Percentiles rank a stretch among this genome's conserved stretches.
Evolutionary conservation across 2,797 vertebrate species (phyloP).

Genomic region (Triplophysa yarkandensis): DNA sequence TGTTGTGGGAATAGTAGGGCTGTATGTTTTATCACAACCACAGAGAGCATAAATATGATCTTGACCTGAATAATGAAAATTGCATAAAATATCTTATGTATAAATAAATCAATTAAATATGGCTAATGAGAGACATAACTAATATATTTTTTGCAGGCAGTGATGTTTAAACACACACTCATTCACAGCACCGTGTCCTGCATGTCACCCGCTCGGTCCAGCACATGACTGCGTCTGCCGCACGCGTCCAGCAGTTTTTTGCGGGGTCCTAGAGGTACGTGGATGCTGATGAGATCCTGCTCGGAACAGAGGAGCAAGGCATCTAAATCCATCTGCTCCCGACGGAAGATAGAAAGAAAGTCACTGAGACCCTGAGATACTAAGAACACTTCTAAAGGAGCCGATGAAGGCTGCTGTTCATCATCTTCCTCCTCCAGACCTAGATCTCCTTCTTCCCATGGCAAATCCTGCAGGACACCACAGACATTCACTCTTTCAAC

Average conservation of each 20-base stretch:
- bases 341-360: conserved; percentile 82
- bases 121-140: background rate
- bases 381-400: conserved; percentile 89
- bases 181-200: conserved; percentile 87
- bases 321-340: conserved; percentile 90
- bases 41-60: too few species aligned
- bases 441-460: conserved; percentile 86
- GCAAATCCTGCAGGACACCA: conserved; percentile 74
- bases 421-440: conserved; percentile 79
- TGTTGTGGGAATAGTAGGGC: too few species aligned
- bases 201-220: conserved; percentile 81
- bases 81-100: too few species aligned
- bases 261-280: conserved; percentile 87
- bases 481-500: too few species aligned
- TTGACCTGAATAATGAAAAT: too few species aligned
- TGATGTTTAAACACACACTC: background rate
- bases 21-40: too few species aligned
- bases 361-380: conserved; percentile 86
- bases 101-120: background rate
- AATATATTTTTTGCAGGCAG: background rate
- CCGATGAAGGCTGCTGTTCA: conserved; percentile 76
- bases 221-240: conserved; percentile 78
- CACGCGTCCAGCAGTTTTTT: conserved; percentile 93
- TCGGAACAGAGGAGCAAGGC: conserved; percentile 90
- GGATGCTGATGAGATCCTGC: conserved; percentile 85